Evolutionary conservation across 2,113 vertebrate species (phyloP), one percentile per base, ranked within the genome.

Genomic region (Sigmodon hispidus): DNA sequence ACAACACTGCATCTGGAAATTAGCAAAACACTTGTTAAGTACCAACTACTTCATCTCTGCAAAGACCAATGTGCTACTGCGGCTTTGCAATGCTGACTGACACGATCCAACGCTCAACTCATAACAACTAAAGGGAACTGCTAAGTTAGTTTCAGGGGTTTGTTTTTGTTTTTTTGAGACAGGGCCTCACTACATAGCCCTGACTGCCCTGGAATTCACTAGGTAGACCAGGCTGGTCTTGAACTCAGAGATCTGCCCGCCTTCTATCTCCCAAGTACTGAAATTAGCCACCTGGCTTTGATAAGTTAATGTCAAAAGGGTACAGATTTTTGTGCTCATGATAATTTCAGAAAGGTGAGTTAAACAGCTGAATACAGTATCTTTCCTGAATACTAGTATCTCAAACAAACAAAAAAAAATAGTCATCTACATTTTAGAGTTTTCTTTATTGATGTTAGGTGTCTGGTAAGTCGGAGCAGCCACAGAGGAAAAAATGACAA

Each of bases 381-480:
- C 50, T 84, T 69, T 63, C 34, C 48, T 75, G 69, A 59, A 83
- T 16, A 80, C n/a, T 26, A 11, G n/a, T 80, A 86, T 65, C 69
- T 86, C 50, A 72, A 57, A 77, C 40, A 83, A 94, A 55, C 76
- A 94, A 52, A 81, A 94, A 52, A 86, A 94, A 45, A 76, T n/a
- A 89, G 57, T 93, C 50, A 93, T 26, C 59, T 94, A 69, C 40
- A 96, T 75, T 57, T 94, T 50, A 75, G 63, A 48, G 61, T 43
- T 40, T 87, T 73, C 10, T 92, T 94, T 85, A 72, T 89, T 89
- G 79, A 59, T 40, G 36, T 93, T 65, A 31, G 77, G n/a, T 2
- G 91, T 72, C 63, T 94, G 86, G 10, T 45, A 50, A 52, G 17
- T 87, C 45, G 90, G 52, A 59, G 69, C 55, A 93, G 43, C 48